Evolutionary conservation across 2,113 vertebrate genomes (phyloP).

Genomic region (Pimephales promelas): DNA sequence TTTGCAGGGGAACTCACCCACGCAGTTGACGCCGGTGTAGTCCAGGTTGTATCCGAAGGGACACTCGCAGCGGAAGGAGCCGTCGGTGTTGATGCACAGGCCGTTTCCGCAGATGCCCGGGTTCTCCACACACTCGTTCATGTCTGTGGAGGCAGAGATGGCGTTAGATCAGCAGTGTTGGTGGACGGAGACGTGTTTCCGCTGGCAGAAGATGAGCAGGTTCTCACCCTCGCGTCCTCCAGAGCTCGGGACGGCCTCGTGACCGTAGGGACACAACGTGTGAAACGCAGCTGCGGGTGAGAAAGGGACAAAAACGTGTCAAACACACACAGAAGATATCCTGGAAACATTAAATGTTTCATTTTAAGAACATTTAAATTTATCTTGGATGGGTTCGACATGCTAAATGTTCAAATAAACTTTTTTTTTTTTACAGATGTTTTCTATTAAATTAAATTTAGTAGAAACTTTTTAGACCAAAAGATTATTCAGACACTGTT

Average conservation of each 20-base stretch:
- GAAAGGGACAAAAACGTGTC: background rate
- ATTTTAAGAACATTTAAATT: background rate
- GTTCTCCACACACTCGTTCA: conserved; percentile 89
- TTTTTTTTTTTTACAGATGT: too few relatives aligned
- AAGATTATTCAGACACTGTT: too few relatives aligned
- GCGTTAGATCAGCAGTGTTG: background rate
- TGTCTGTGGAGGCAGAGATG: conserved; percentile 71
- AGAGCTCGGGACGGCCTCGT: conserved; percentile 81
- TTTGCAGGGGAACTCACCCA: conserved; percentile 76
- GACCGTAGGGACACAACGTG: conserved; percentile 88
- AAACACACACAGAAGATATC: background rate
- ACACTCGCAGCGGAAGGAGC: conserved; percentile 95
- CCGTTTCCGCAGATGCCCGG: conserved; percentile 86
- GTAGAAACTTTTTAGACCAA: too few relatives aligned
- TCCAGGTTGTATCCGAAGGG: conserved; percentile 92
- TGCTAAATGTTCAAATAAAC: background rate
- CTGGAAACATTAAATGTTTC: background rate
- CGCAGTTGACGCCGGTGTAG: conserved; percentile 86
- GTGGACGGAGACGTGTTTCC: background rate
- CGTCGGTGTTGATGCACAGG: conserved; percentile 90
- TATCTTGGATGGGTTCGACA: background rate
- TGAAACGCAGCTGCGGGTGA: conserved; percentile 75
- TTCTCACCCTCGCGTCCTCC: conserved; percentile 84
- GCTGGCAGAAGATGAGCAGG: too few relatives aligned
- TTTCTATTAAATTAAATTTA: background rate